Evolutionary conservation across 2,113 vertebrate genomes (phyloP), one percentile per base, ranked within the genome.

Genomic region (Oryzias javanicus): DNA sequence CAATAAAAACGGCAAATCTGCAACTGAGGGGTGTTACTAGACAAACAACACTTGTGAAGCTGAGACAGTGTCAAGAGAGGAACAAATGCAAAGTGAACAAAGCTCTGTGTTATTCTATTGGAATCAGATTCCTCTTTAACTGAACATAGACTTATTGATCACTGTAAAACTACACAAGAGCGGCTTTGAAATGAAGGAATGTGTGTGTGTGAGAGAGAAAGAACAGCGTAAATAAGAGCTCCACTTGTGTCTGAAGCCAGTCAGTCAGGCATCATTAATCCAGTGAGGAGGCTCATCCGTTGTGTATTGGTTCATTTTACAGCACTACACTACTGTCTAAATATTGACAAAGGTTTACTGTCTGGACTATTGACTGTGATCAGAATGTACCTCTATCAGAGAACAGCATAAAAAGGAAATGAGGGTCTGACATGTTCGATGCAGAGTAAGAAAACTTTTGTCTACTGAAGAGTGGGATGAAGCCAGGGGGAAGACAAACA

Each of bases 111-210:
- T 83, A 84, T 88, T 89, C 82, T 80, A 89, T 86, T 81, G 88
- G 74, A 89, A 89, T 86, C 82, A 76, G 80, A 87, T 89, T 82
- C 83, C 87, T 81, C 85, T 86, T 89, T 86, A 89, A 86, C 83
- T 85, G 76, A 89, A 88, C 80, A 87, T 81, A 80, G 85, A 85
- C 80, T 83, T 86, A 89, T 85, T 67, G 83, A 90, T 88, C 72
- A 66, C 6, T 0, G 63, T 16, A 52, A 78, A 87, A 82, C 76
- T 81, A 79, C 85, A 83, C 81, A 80, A 76, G 71, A 84, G 82
- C 66, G 58, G 79, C 81, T 76, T 81, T 79, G 72, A 85, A 81
- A 84, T 76, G 75, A 79, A 73, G 42, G 79, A 42, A 67, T 59
- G 60, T 49, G 57, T 49, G 20, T 42, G 35, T 42, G 45, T 49